Percentiles rank a stretch among this genome's conserved stretches.
phyloP scores from a whole-genome alignment of 2,113 vertebrate species.

The Bufo bufo region DNA sequence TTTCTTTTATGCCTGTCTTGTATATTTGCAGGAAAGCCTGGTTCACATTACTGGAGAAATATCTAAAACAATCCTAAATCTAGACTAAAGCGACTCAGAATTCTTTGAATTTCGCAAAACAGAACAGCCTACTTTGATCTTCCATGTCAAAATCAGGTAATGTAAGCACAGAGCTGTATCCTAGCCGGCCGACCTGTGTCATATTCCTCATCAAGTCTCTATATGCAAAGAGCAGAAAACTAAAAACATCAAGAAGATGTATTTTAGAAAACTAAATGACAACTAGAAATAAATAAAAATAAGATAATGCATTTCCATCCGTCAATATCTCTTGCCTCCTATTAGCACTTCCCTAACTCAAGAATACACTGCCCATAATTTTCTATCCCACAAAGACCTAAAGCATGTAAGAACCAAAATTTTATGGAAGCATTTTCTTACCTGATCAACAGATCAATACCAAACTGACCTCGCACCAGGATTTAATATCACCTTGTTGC shows the following conservation, averaged over 20 bases:
- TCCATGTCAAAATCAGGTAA: neutral
- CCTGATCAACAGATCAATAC: too few relatives aligned
- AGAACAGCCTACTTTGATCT: slow-evolving; percentile 22
- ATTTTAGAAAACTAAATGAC: neutral
- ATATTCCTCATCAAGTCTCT: slow-evolving; percentile 13
- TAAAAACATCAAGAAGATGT: slow-evolving; percentile 7
- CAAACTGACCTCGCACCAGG: too few relatives aligned
- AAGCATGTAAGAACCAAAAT: too few relatives aligned
- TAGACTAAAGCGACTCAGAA: neutral
- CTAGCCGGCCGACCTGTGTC: neutral
- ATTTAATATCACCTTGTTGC: too few relatives aligned
- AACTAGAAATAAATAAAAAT: neutral
- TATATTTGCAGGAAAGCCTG: neutral
- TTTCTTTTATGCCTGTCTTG: neutral
- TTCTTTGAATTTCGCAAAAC: slow-evolving; percentile 33
- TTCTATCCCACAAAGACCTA: too few relatives aligned
- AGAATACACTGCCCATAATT: too few relatives aligned
- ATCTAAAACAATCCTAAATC: slow-evolving; percentile 27
- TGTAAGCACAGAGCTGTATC: slow-evolving; percentile 13
- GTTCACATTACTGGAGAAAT: slow-evolving; percentile 1
- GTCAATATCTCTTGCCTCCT: neutral
- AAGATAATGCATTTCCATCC: neutral
- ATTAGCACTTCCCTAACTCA: neutral
- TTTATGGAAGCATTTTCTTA: too few relatives aligned
- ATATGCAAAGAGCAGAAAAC: slow-evolving; percentile 16